Base-by-base conservation (phyloP, 2,113 vertebrate species). In the Tricholaema leucomelas region DNA sequence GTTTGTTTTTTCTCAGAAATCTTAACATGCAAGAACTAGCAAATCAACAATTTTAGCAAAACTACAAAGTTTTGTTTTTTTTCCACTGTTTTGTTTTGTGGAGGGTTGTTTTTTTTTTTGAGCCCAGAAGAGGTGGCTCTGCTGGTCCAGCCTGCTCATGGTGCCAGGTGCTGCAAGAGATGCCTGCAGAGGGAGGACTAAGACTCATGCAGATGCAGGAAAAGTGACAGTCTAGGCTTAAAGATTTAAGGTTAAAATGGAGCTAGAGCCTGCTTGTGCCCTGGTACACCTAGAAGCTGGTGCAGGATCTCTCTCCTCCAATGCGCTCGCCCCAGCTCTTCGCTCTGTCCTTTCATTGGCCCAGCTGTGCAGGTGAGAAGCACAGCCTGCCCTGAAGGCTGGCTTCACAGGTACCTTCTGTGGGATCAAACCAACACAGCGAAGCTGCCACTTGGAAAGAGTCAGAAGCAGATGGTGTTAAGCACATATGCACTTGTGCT, bases 1-100 rank as follows among this genome's bases (percentile, higher is more conserved):
- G 48, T n/a, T 84, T 90, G 75, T 93, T 92, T 90, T 86, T 77
- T 94, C 86, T 56, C n/a, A n/a, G 73, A 77, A 90, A 86, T 75
- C 35, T 81, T 84, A 78, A 71, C 58, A 75, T 56, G 83, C 38
- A 86, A 93, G 67, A 83, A 54, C 23, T 67, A 48, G 70, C 65
- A 94, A 95, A 88, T 93, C 94, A 95, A 88, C 12, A 78, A n/a
- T 78, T 76, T 54, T 64, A 84, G 38, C 60, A 42, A 72, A 83
- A 72, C 7, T 35, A 58, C 28, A 33, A 66, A 82, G 33, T n/a
- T 19, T 5, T 4, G 8, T 1, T 44, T 27, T 52, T 70, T 24
- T 12, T 18, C 23, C 23, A 50, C 48, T 46, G 9, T 52, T 42
- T 23, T 21, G 50, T 30, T 50, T 55, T 59, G 10, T 28, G 19